Conservation (phyloP, 2,113 vertebrate genomes). For the Patagioenas fasciata region DNA sequence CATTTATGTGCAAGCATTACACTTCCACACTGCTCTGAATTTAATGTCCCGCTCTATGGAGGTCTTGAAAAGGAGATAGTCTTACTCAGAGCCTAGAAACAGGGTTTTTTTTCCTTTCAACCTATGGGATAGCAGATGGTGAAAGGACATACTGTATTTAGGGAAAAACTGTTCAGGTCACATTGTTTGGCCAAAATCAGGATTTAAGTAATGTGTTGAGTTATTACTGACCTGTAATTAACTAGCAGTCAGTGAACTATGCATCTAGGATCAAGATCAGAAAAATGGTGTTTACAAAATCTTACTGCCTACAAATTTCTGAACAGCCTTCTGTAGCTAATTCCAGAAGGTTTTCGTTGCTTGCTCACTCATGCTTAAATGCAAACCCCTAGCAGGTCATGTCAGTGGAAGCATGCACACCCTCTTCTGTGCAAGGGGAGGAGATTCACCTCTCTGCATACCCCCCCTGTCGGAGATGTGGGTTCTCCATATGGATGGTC, state of each 20-base stretch:
- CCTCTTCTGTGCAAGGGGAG: neutral
- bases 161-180: neutral
- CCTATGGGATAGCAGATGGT: neutral
- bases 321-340: neutral
- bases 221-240: neutral
- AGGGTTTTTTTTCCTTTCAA: neutral
- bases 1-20: neutral
- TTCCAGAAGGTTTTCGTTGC: neutral
- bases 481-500: neutral
- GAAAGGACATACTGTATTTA: neutral
- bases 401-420: neutral
- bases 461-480: neutral
- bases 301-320: neutral
- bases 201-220: neutral
- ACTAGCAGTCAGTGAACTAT: neutral
- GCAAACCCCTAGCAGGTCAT: neutral
- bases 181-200: neutral
- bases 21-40: neutral
- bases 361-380: neutral
- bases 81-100: neutral
- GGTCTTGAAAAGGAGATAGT: neutral
- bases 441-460: neutral
- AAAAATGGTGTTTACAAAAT: neutral
- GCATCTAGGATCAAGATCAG: neutral
- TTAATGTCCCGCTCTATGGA: fast-evolving